Evolutionary conservation across 2,888 invertebrate genomes (phyloP).

Genomic region (Beris morrisii): DNA sequence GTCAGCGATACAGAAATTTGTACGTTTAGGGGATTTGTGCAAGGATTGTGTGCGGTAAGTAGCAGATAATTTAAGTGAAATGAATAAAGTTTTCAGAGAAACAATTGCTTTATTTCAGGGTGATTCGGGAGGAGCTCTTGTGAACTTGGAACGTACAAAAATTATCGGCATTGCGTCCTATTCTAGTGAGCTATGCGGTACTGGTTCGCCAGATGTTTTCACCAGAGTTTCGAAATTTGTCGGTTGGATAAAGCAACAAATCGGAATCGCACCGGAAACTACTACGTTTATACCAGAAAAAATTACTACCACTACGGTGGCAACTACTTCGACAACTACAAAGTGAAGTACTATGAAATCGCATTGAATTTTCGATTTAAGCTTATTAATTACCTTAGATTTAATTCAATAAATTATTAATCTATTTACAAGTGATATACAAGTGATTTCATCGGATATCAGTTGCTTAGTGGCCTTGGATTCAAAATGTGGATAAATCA

Average conservation of each 20-base stretch:
- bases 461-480: too few relatives aligned
- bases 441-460: too few relatives aligned
- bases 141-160: constrained; percentile 8
- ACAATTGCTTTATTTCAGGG: constrained; percentile 12
- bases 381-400: too few relatives aligned
- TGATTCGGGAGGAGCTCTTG: constrained; percentile 25
- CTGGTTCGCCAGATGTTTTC: constrained; percentile 22
- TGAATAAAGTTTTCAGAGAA: not conserved
- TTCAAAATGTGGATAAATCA: too few relatives aligned
- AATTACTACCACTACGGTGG: too few relatives aligned
- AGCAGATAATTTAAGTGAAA: not conserved
- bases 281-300: too few relatives aligned
- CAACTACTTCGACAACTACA: too few relatives aligned
- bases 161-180: constrained; percentile 28
- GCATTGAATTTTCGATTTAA: too few relatives aligned
- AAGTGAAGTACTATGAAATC: too few relatives aligned
- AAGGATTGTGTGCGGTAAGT: constrained; percentile 23
- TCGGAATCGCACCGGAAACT: not conserved
- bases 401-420: too few relatives aligned
- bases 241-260: constrained; percentile 17
- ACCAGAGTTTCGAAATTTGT: constrained; percentile 26
- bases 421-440: too few relatives aligned
- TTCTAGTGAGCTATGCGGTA: constrained; percentile 11
- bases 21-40: constrained; percentile 10
- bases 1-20: constrained; percentile 20